Base-by-base conservation (phyloP, 1,140 invertebrate species). In the Drosophila takahashii region DNA sequence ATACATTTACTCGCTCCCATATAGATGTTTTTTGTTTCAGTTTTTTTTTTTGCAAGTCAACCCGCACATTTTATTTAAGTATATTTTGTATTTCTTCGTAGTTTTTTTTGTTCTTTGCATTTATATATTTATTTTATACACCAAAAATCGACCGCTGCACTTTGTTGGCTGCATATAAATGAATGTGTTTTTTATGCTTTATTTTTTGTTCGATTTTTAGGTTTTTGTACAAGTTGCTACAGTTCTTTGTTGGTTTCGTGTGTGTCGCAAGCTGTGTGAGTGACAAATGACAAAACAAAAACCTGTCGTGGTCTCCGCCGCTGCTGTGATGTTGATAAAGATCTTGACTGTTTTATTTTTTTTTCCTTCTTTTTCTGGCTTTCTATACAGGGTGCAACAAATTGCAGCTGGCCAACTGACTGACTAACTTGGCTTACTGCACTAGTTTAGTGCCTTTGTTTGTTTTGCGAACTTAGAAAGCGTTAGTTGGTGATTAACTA, bases 261-360 rank as follows among this genome's bases (percentile, higher is more conserved):
- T 81, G 77, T 78, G 79, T 89, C 77, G 72, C 87, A 89, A 91
- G 78, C 90, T 91, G 89, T 90, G 89, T 91, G 89, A 91, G 89
- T 91, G 89, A 91, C 89, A 91, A 91, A 91, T 91, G 89, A 91
- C 89, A 91, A 91, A 91, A 91, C 75, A 91, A 91, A 91, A 91
- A 91, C 89, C 89, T 91, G 89, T 91, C 89, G 89, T 91, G 89
- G 81, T 79, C 81, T 85, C 53, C 44, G 42, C 52, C 32, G 52
- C 58, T 69, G 64, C 60, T 73, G 66, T 77, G 77, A 64, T 81
- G 81, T 65, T 87, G 89, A 91, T 91, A 91, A 90, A 91, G 89
- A 91, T 91, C 89, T 79, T 71, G 76, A 54, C 41, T 65, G 77
- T 72, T 86, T 54, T 36, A 59, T 39, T 66, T 66, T 15, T 15